A percentile compares a stretch with the other conserved stretches of the same genome.
These are phyloP conservation scores for Hippoglossus stenolepis DNA, from an alignment of 2,113 vertebrate species.

Conservation along the genomic window DNA sequence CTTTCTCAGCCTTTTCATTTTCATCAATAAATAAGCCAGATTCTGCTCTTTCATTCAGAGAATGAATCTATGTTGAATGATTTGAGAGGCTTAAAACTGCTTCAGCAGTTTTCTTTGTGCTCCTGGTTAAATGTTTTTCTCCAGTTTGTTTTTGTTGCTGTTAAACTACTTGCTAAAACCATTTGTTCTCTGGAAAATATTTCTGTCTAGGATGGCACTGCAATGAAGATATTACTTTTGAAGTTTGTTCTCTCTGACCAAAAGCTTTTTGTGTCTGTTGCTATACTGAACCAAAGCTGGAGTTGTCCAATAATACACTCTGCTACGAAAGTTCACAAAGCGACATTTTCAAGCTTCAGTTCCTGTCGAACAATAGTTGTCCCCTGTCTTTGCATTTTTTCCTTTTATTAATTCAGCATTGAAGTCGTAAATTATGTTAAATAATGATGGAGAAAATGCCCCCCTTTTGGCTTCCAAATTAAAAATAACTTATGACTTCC, in stretches of 20 bases:
- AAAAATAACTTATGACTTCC: conserved; percentile 30
- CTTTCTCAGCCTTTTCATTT: conserved; percentile 76
- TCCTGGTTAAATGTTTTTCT: conserved; percentile 77
- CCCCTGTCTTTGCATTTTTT: conserved; percentile 16
- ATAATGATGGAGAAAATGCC: conserved; percentile 17
- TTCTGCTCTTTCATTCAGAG: conserved; percentile 65
- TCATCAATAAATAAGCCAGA: conserved; percentile 81
- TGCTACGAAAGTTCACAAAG: conserved; percentile 36
- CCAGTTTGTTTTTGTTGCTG: conserved; percentile 76
- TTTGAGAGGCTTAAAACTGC: conserved; percentile 72
- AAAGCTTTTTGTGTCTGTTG: conserved; percentile 51
- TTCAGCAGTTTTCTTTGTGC: conserved; percentile 76
- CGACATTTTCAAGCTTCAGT: conserved; percentile 22
- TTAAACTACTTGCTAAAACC: conserved; percentile 70
- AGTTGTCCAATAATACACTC: conserved; percentile 55
- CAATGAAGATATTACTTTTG: conserved; percentile 67
- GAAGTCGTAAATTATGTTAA: conserved; percentile 5
- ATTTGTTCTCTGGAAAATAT: conserved; percentile 62
- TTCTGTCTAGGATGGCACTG: conserved; percentile 63
- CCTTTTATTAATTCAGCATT: background rate
- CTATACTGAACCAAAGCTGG: conserved; percentile 50
- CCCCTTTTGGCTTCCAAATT: conserved; percentile 23
- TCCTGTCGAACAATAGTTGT: background rate
- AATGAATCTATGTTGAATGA: conserved; percentile 76
- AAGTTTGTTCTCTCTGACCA: conserved; percentile 63